Base-by-base conservation (phyloP, 1,140 invertebrate genomes). In the Neotoxoptera formosana region DNA sequence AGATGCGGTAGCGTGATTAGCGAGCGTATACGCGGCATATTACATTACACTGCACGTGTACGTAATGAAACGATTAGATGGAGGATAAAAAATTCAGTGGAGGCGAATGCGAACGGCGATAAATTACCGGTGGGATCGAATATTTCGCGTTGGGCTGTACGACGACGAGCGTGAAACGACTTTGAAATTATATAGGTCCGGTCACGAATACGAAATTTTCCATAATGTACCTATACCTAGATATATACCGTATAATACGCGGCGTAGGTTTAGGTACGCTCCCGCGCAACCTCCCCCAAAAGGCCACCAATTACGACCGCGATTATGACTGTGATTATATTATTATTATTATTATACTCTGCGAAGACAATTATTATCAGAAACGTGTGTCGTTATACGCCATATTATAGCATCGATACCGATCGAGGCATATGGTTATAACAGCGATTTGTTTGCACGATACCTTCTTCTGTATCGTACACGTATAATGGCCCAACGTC, bases 1-100 rank as follows among this genome's bases (percentile, higher is more conserved):
- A 91, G 90, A 91, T 91, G 89, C 89, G 51, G 89, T 90, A 67
- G 56, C 53, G 56, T 41, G 90, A 91, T 90, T 60, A 36, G 34
- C 7, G 53, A 36, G 34, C 7, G 53, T 17, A n/a, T n/a, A 36
- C 53, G 56, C 23, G 36, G 51, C 41, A 89, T 51, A 56, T 41
- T 41, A 14, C 25, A 30, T 23, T 51, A 89, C 30, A 14, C 17
- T 53, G 25, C 60, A 76, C 60, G 60, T 81, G 90, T 60, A 76
- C 56, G 36, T 76, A 91, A 91, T 47, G 56, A 91, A 91, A 76
- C 60, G 56, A 91, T 67, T 91, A 81, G 41, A 81, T 36, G 60
- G 41, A 76, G 45, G 41, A 25, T n/a, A 60, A 60, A 30, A 60
- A 60, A 30, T 87, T n/a, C 1, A 48, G 14, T 51, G 86, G 30